phyloP scores from a whole-genome alignment of 2,888 invertebrate genomes.

The Fabriciana adippe region DNA sequence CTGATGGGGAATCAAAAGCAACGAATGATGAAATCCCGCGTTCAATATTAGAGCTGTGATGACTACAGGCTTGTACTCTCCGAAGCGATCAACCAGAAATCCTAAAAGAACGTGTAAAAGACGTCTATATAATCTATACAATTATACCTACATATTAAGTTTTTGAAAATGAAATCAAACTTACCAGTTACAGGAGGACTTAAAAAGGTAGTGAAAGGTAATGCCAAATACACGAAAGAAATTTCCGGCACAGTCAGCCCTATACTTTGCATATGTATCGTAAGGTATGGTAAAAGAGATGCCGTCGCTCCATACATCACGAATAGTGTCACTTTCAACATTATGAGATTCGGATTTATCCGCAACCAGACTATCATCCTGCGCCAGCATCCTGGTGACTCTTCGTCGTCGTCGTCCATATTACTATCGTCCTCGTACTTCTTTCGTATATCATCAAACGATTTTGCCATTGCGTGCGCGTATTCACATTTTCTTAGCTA shows the following conservation, averaged over 20 bases:
- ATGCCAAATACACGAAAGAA: slow-evolving; percentile 91
- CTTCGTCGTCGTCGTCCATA: slow-evolving; percentile 74
- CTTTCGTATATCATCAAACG: slow-evolving; percentile 59
- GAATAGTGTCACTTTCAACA: slow-evolving; percentile 91
- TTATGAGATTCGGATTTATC: slow-evolving; percentile 89
- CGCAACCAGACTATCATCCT: slow-evolving; percentile 75
- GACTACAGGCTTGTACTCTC: slow-evolving; percentile 92
- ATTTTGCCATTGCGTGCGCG: slow-evolving; percentile 61
- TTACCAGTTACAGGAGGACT: slow-evolving; percentile 92
- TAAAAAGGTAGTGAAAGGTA: slow-evolving; percentile 93
- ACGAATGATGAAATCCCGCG: slow-evolving; percentile 89
- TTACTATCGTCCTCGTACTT: slow-evolving; percentile 74
- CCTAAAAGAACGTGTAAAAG: slow-evolving; percentile 75
- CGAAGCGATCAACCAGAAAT: slow-evolving; percentile 92
- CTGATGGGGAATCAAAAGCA: slow-evolving; percentile 90
- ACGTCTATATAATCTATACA: neutral
- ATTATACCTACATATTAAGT: neutral
- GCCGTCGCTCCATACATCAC: slow-evolving; percentile 93
- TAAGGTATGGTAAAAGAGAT: slow-evolving; percentile 91
- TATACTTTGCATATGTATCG: slow-evolving; percentile 95
- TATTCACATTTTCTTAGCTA: slow-evolving; percentile 62
- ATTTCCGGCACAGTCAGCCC: slow-evolving; percentile 93
- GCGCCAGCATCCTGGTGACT: slow-evolving; percentile 65
- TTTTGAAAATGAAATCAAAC: slow-evolving; percentile 36
- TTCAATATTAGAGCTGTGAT: slow-evolving; percentile 89